A percentile compares a stretch with the other conserved stretches of the same genome.
These are phyloP conservation scores for Leptinotarsa texana DNA, from an alignment of 1,140 invertebrate genomes.

Conservation along the genomic window DNA sequence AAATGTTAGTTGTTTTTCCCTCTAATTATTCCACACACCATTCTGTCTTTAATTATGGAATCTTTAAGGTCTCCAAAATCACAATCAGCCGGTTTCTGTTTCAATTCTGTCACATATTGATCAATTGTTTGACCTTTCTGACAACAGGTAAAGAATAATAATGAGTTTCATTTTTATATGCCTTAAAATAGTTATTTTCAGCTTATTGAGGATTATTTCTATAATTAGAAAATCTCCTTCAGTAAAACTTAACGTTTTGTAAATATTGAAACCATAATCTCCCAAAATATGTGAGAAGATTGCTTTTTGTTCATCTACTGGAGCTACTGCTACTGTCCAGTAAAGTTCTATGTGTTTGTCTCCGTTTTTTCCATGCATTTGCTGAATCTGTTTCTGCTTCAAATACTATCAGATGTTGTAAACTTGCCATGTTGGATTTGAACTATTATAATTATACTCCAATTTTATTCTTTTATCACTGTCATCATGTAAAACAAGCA, in stretches of 20 bases:
- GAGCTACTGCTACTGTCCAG: not conserved
- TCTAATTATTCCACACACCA: not conserved
- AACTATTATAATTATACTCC: not conserved
- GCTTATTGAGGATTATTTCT: not conserved
- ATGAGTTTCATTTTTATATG: not conserved
- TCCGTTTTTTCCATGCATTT: not conserved
- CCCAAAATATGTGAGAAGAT: not conserved
- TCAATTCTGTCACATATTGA: not conserved
- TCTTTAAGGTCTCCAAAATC: not conserved
- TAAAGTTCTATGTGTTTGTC: not conserved
- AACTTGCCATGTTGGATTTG: not conserved
- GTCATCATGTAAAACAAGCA: not conserved
- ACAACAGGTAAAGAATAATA: not conserved
- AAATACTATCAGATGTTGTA: not conserved
- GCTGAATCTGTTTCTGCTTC: not conserved
- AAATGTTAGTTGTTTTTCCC: not conserved
- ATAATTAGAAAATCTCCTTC: not conserved
- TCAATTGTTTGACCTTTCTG: not conserved
- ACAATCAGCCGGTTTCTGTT: not conserved
- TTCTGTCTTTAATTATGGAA: not conserved
- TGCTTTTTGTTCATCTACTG: not conserved
- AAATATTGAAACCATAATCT: too few species aligned
- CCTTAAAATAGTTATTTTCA: not conserved
- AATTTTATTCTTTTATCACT: not conserved
- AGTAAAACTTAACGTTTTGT: not conserved